A percentile compares a stretch with the other conserved stretches of the same genome.
These are phyloP conservation scores for Abramis brama DNA, from an alignment of 2,113 vertebrate species.

Conservation along the genomic window DNA sequence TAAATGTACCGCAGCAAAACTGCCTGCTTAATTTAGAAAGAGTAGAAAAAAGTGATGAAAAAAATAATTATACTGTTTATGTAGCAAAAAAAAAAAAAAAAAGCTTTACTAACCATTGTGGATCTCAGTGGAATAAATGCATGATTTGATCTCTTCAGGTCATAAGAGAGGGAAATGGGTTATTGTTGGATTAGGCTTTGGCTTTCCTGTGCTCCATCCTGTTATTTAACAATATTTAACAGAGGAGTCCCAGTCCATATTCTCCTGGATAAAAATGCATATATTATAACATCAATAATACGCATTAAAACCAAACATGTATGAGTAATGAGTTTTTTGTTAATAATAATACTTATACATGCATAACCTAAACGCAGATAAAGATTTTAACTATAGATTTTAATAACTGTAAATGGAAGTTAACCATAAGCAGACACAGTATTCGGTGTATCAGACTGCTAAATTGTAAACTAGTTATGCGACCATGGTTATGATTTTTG, in stretches of 20 bases:
- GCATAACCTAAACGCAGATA: neutral
- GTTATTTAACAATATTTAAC: slow-evolving; percentile 18
- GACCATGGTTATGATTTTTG: neutral
- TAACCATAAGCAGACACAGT: neutral
- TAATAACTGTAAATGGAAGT: neutral
- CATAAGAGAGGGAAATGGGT: neutral
- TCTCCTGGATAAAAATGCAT: neutral
- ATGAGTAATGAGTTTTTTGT: neutral
- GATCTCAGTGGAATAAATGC: neutral
- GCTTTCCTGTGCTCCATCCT: slow-evolving; percentile 21
- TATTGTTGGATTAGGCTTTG: neutral
- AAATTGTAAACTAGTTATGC: neutral
- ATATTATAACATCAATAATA: neutral
- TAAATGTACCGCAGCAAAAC: neutral
- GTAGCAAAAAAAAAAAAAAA: neutral
- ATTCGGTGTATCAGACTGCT: neutral
- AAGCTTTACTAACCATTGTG: neutral
- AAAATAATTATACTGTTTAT: neutral
- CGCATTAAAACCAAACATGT: neutral
- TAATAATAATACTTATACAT: neutral
- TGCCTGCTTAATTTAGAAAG: neutral
- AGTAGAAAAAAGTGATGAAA: neutral
- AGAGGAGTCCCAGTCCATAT: neutral
- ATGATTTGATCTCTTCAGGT: neutral
- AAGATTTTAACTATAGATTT: no score